A percentile compares a stretch with the other conserved stretches of the same genome.
Evolutionary conservation across 2,888 invertebrate species (phyloP).

Genomic region (Drosophila multiciliata): DNA sequence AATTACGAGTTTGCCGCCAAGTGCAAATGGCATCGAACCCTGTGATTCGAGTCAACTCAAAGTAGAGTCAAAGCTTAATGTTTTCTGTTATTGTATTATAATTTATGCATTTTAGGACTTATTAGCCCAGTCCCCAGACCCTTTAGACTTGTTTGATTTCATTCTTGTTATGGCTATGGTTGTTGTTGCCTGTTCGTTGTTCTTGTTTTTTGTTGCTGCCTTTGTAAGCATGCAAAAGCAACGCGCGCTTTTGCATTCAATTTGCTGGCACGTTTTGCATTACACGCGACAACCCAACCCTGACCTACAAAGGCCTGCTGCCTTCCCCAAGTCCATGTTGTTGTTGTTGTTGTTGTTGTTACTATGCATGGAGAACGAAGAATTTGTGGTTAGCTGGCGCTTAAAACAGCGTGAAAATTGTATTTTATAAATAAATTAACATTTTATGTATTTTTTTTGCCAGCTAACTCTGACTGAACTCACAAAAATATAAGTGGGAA

Average conservation of each 20-base stretch:
- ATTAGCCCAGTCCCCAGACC: slow-evolving; percentile 32
- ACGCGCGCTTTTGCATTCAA: slow-evolving; percentile 68
- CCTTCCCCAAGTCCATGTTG: slow-evolving; percentile 35
- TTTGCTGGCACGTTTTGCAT: slow-evolving; percentile 77
- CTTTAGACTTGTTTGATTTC: slow-evolving; percentile 27
- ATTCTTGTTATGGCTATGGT: slow-evolving; percentile 3
- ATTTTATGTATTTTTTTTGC: slow-evolving; percentile 35
- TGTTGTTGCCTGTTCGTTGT: slow-evolving; percentile 9
- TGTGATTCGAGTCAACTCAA: slow-evolving; percentile 16
- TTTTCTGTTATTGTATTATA: slow-evolving; percentile 44
- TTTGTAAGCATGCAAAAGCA: slow-evolving; percentile 47
- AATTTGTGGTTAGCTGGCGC: slow-evolving; percentile 55
- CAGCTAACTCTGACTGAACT: slow-evolving; percentile 4
- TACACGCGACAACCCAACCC: slow-evolving; percentile 82
- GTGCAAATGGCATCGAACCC: slow-evolving; percentile 47
- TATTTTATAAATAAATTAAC: slow-evolving; percentile 76
- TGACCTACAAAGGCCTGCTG: slow-evolving; percentile 71
- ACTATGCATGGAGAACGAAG: slow-evolving; percentile 63
- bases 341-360: slow-evolving; percentile 27
- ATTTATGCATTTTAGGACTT: slow-evolving; percentile 55
- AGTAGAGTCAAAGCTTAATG: slow-evolving; percentile 16
- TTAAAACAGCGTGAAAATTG: slow-evolving; percentile 62
- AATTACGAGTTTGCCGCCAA: slow-evolving; percentile 35
- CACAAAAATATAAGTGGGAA: slow-evolving; percentile 1
- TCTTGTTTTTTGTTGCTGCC: slow-evolving; percentile 30